Conservation (phyloP, 2,113 vertebrate species). For the Nymphicus hollandicus region DNA sequence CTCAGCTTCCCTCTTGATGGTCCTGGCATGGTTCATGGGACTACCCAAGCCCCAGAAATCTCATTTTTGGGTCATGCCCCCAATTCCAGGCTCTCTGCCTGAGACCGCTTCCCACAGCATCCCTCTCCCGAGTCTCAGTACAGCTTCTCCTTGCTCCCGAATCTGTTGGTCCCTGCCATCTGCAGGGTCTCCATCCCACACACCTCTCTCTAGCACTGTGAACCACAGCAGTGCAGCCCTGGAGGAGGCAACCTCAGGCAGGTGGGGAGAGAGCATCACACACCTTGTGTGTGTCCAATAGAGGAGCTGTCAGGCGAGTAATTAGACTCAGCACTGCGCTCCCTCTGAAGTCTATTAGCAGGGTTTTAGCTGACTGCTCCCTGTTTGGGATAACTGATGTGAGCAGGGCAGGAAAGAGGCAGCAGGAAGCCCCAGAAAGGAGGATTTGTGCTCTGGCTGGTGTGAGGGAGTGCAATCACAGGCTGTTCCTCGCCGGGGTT, state of each 20-base stretch:
- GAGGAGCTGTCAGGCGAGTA: not conserved
- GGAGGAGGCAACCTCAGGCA: not conserved
- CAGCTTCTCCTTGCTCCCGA: not conserved
- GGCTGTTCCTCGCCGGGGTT: not conserved
- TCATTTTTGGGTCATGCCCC: not conserved
- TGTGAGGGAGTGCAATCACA: not conserved
- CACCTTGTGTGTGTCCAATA: not conserved
- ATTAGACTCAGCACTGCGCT: not conserved
- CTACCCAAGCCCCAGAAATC: not conserved
- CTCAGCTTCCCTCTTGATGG: not conserved
- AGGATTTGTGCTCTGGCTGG: not conserved
- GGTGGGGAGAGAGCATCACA: fast-evolving
- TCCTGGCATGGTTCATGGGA: not conserved
- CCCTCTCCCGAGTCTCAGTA: fast-evolving
- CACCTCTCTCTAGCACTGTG: fast-evolving
- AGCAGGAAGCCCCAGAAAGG: not conserved
- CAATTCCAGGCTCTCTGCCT: not conserved
- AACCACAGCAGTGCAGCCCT: fast-evolving
- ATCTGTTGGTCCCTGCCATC: fast-evolving
- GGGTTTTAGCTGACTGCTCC: not conserved
- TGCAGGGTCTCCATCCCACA: not conserved
- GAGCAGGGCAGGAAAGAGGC: not conserved
- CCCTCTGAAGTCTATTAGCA: not conserved
- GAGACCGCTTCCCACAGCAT: not conserved
- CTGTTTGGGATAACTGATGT: conserved; percentile 4